Base-by-base conservation (phyloP, 2,797 vertebrate genomes). In the Cryptoblepharus egeriae region DNA sequence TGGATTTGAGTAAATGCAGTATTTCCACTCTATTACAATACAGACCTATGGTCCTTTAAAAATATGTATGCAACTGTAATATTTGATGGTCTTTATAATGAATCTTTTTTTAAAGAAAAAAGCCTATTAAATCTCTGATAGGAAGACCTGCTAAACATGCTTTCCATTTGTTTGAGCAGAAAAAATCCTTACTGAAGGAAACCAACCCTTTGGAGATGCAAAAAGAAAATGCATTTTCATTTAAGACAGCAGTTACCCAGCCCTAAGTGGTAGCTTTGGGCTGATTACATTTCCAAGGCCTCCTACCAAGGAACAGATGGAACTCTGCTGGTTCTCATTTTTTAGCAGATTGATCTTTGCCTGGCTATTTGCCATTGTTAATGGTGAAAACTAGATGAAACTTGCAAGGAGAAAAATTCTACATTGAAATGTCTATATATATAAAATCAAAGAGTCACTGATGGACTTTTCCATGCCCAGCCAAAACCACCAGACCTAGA, bases 161-260 rank as follows among this genome's bases (percentile, higher is more conserved):
- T n/a, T 68, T 77, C 79, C 57, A 18, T 6, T 9, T 6, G 32
- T 24, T 0, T 35, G 64, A 84, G 75, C 26, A 72, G 11, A 4
- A 64, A 83, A 5, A 1, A 37, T 28, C 15, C 71, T 69, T 75
- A 55, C 26, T 89, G 80, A 77, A 49, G 60, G 26, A 77, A 37
- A 13, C 37, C 70, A 57, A 68, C 26, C 7, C 20, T 15, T 58
- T 88, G 68, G 78, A 57, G 2, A 3, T 64, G 79, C 24, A 85
- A 85, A 87, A 63, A 35, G 37, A 75, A 2, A 86, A 88, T 52
- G 68, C 28, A 81, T 88, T 88, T 78, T 84, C 61, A 81, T 68
- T 32, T 69, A 69, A 75, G 73, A n/a, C 28, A 57, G 45, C 32
- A 79, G 11, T 75, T 75, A 28, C 49, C 52, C 77, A 58, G 57